Evolutionary conservation across 2,113 vertebrate genomes (phyloP).

Genomic region (Panthera leo): DNA sequence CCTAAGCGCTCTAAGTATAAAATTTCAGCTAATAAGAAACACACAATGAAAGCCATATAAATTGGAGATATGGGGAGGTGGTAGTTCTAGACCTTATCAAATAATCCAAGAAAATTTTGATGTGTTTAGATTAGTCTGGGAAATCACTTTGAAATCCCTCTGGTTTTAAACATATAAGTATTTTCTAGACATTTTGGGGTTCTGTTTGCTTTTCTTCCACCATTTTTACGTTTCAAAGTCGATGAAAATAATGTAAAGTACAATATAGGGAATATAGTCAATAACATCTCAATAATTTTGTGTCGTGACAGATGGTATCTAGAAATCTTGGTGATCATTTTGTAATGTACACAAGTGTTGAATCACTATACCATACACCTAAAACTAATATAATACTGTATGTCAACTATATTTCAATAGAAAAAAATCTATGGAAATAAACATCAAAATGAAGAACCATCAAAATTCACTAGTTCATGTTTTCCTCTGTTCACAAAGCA

Average conservation of each 20-base stretch:
- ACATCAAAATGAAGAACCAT: conserved; percentile 18
- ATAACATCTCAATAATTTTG: neutral
- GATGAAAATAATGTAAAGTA: neutral
- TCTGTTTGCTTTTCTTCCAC: neutral
- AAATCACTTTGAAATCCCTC: conserved; percentile 48
- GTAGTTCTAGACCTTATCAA: neutral
- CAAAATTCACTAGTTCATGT: conserved; percentile 6
- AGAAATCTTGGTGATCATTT: neutral
- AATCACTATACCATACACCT: neutral
- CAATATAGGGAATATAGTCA: neutral
- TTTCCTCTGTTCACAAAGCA: conserved; percentile 6
- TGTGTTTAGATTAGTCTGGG: neutral
- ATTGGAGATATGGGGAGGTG: neutral
- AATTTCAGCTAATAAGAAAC: neutral
- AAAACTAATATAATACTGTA: neutral
- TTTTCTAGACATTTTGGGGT: neutral
- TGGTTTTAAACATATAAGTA: conserved; percentile 12
- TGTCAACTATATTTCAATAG: neutral
- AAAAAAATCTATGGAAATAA: neutral
- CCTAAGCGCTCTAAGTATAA: neutral
- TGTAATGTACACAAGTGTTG: neutral
- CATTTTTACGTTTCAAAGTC: conserved; percentile 7
- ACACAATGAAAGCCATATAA: neutral
- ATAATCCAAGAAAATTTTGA: neutral
- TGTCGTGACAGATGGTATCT: neutral